phyloP scores from a whole-genome alignment of 2,113 vertebrate genomes.

The Oncorhynchus gorbuscha region DNA sequence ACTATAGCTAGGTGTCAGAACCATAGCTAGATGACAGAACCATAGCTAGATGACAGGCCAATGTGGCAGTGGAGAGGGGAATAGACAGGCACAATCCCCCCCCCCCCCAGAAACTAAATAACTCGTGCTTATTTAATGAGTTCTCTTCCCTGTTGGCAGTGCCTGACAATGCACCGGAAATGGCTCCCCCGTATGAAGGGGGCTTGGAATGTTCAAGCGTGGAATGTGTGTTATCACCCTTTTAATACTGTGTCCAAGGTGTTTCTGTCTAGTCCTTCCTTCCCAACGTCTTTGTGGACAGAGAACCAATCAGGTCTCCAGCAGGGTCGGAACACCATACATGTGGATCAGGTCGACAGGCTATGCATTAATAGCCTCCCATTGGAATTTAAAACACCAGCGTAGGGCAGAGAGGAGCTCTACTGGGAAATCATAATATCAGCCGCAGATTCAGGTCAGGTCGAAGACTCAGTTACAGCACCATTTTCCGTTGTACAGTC shows the following conservation, averaged over 20 bases:
- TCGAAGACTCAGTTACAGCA: slow-evolving; percentile 69
- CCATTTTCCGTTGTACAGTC: slow-evolving; percentile 56
- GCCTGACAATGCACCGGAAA: too few relatives aligned
- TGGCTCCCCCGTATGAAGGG: too few relatives aligned
- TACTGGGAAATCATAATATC: slow-evolving; percentile 77
- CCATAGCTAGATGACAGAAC: too few relatives aligned
- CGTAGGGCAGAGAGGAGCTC: slow-evolving; percentile 73
- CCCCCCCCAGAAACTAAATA: slow-evolving; percentile 3
- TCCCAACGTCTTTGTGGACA: slow-evolving; percentile 31
- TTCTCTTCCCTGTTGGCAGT: too few relatives aligned
- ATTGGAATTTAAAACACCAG: slow-evolving; percentile 71
- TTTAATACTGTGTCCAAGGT: slow-evolving; percentile 29
- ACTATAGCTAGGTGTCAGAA: too few relatives aligned
- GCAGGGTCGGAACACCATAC: slow-evolving; percentile 51
- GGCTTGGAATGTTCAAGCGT: slow-evolving; percentile 9
- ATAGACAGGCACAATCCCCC: background rate
- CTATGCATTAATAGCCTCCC: slow-evolving; percentile 75
- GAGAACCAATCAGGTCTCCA: slow-evolving; percentile 49
- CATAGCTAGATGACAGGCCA: too few relatives aligned
- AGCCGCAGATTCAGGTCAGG: slow-evolving; percentile 71
- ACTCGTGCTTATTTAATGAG: background rate
- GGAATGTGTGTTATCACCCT: slow-evolving; percentile 40
- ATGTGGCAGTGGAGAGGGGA: too few relatives aligned
- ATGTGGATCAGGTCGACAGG: slow-evolving; percentile 73
- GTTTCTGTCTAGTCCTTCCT: slow-evolving; percentile 27